A percentile compares a stretch with the other conserved stretches of the same genome.
Evolutionary conservation across 2,113 vertebrate species (phyloP).

Genomic region (Toxostoma redivivum): DNA sequence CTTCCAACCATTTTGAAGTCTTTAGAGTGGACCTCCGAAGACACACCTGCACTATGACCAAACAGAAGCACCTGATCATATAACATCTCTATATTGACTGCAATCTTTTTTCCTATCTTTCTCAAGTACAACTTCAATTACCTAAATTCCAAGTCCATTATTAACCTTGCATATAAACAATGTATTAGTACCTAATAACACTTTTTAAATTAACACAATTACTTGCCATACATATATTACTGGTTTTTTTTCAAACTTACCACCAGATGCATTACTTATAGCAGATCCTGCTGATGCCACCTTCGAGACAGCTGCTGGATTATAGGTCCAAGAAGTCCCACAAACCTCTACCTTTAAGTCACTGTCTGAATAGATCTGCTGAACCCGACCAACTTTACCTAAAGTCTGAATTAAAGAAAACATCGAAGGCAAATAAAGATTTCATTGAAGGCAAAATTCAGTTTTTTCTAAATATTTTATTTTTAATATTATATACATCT

Average conservation of each 20-base stretch:
- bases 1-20: not conserved
- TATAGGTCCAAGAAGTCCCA: constrained; percentile 98
- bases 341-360: constrained; percentile 99
- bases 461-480: not conserved
- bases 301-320: constrained; percentile 96
- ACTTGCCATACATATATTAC: not conserved
- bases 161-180: not conserved
- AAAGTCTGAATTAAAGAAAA: constrained; percentile 82
- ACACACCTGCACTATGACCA: not conserved
- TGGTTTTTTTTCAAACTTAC: constrained; percentile 70
- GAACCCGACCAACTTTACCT: constrained; percentile 97
- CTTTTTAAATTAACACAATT: not conserved
- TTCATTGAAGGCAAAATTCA: not conserved
- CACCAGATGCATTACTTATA: constrained; percentile 96
- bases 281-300: constrained; percentile 95
- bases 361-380: constrained; percentile 99
- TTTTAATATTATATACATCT: not conserved
- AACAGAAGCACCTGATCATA: not conserved
- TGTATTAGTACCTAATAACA: not conserved
- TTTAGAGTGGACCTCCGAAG: not conserved
- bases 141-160: not conserved
- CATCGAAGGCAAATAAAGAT: not conserved
- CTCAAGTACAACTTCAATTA: not conserved
- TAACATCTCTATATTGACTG: not conserved
- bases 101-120: not conserved